These are phyloP conservation scores for Marcusenius ussheri DNA, from an alignment of 2,113 vertebrate species.

Conservation along the genomic window DNA sequence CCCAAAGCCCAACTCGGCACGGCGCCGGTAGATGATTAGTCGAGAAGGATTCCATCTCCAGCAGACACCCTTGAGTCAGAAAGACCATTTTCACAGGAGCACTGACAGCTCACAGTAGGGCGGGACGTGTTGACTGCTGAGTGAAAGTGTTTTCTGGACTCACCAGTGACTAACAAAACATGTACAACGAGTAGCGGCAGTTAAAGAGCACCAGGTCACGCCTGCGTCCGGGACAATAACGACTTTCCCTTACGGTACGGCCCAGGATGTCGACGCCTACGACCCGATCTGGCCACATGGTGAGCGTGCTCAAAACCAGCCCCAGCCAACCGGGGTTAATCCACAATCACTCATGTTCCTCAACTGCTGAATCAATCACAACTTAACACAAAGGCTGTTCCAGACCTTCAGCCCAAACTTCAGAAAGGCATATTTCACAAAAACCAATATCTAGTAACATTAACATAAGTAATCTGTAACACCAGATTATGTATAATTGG, in stretches of 20 bases:
- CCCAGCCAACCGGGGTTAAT: slow-evolving; percentile 12
- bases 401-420: not conserved
- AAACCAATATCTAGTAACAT: not conserved
- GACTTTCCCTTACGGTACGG: slow-evolving; percentile 44
- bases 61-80: slow-evolving; percentile 42
- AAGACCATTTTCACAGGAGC: slow-evolving; percentile 42
- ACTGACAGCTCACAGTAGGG: not conserved
- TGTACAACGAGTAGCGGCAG: not conserved
- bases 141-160: not conserved
- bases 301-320: slow-evolving; percentile 26
- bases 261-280: slow-evolving; percentile 22
- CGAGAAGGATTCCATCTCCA: slow-evolving; percentile 49
- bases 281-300: slow-evolving; percentile 45
- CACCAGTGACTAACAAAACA: not conserved
- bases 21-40: slow-evolving; percentile 46
- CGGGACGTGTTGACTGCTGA: not conserved
- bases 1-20: slow-evolving; percentile 38
- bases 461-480: not conserved
- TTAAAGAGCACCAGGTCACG: not conserved
- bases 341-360: not conserved
- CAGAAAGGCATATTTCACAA: not conserved
- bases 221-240: slow-evolving; percentile 31
- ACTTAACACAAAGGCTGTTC: not conserved
- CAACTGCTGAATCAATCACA: not conserved
- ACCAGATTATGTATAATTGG: not conserved